These are phyloP conservation scores for Champsocephalus gunnari DNA, from an alignment of 2,797 vertebrate genomes.

Conservation along the genomic window DNA sequence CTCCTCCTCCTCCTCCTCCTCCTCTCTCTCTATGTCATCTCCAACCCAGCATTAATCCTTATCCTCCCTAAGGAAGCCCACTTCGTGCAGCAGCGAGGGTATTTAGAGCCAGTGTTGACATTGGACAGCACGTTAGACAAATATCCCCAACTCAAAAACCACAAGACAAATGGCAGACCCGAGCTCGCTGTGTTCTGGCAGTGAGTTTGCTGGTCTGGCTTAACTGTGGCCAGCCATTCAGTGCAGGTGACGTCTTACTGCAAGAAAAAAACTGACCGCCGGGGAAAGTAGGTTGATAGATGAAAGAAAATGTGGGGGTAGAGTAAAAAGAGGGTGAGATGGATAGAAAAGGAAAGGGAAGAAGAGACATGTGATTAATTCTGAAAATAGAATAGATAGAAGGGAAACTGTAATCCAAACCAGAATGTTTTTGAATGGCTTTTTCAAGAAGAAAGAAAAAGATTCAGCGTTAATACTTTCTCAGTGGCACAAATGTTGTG, in stretches of 20 bases:
- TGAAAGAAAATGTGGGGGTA: slow-evolving; percentile 46
- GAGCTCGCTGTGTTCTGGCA: slow-evolving; percentile 74
- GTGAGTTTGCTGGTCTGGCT: slow-evolving; percentile 65
- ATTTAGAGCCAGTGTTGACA: slow-evolving; percentile 83
- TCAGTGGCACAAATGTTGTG: slow-evolving; percentile 16
- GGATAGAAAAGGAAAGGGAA: slow-evolving; percentile 44
- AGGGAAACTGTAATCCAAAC: slow-evolving; percentile 15
- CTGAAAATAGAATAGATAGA: slow-evolving; percentile 7
- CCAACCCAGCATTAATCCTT: slow-evolving; percentile 71
- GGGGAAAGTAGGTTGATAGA: slow-evolving; percentile 42
- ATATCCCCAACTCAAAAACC: slow-evolving; percentile 79
- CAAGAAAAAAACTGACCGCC: slow-evolving; percentile 28
- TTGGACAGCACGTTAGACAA: slow-evolving; percentile 81
- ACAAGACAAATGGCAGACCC: slow-evolving; percentile 82
- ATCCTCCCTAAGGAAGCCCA: slow-evolving; percentile 76
- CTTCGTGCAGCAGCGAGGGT: slow-evolving; percentile 73
- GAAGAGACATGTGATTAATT: slow-evolving; percentile 34
- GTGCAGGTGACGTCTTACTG: slow-evolving; percentile 79
- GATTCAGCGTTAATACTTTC: slow-evolving; percentile 11
- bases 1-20: slow-evolving; percentile 31
- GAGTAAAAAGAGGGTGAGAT: slow-evolving; percentile 15
- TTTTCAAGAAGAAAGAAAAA: slow-evolving; percentile 20
- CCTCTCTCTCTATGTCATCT: slow-evolving; percentile 59
- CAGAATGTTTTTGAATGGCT: slow-evolving; percentile 7
- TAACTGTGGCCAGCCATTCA: slow-evolving; percentile 63